These are phyloP conservation scores for Theristicus caerulescens DNA, from an alignment of 2,113 vertebrate genomes.

Conservation along the genomic window DNA sequence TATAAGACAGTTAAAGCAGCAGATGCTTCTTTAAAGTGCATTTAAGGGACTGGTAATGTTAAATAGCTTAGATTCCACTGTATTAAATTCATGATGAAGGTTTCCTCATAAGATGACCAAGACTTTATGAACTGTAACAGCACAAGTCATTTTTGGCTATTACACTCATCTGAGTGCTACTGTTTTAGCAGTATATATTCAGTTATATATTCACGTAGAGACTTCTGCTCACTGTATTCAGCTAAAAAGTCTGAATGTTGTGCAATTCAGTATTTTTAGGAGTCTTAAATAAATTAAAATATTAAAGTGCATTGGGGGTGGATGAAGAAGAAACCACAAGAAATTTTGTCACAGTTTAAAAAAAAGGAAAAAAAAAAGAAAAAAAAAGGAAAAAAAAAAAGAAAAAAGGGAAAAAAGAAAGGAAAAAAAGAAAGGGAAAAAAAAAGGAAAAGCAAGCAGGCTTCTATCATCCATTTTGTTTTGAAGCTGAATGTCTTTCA, in stretches of 20 bases:
- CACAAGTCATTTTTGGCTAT: background rate
- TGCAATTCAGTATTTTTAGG: background rate
- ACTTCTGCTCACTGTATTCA: background rate
- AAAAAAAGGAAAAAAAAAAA: background rate
- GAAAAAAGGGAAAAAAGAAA: background rate
- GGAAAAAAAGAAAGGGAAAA: background rate
- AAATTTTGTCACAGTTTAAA: background rate
- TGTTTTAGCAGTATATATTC: background rate
- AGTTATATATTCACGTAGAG: background rate
- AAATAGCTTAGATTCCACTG: background rate
- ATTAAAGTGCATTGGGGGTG: background rate
- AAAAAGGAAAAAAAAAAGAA: background rate
- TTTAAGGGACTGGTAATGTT: background rate
- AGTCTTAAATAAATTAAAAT: background rate
- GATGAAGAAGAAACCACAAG: background rate
- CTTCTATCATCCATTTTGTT: background rate
- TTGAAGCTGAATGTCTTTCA: background rate
- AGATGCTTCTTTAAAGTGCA: background rate
- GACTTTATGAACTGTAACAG: constrained; percentile 1
- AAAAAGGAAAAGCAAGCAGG: background rate
- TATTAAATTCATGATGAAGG: background rate
- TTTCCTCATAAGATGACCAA: background rate
- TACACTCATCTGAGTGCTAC: background rate
- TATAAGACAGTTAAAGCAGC: background rate
- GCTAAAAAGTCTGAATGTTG: background rate